Evolutionary conservation across 2,113 vertebrate genomes (phyloP), one percentile per base, ranked within the genome.

Genomic region (Tauraco erythrolophus): DNA sequence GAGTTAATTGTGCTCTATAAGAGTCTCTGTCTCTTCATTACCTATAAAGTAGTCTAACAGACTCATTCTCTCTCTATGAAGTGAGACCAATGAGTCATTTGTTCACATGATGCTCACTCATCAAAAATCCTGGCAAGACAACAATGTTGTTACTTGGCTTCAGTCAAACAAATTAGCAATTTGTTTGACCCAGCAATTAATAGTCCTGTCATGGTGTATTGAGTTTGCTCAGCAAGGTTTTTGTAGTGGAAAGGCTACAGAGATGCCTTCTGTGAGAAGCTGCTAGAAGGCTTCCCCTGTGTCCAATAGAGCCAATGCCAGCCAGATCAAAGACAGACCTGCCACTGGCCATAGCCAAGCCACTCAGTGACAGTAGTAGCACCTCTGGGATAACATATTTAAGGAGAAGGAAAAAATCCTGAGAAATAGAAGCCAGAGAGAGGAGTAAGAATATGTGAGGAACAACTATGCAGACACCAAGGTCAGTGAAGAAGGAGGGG

Each of bases 111-210:
- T 76, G 35, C 25, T 86, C 51, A 71, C 51, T 28, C 74, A 78
- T 85, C 75, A 88, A 92, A 95, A 96, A 35, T 81, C 21, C 39
- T 95, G 61, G 11, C 53, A 64, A 92, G 61, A 64, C 41, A 88
- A 39, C 56, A 78, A 24, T 35, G 19, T 94, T 87, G 48, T 61
- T 82, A 48, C n/a, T 92, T 41, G 16, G 46, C 64, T 88, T 88
- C 60, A 77, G 35, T 74, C 24, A 78, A 85, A 65, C 3, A 81
- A 81, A 84, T 83, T 82, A 76, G 25, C n/a, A n/a, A n/a, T n/a
- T n/a, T n/a, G n/a, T n/a, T n/a, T n/a, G 19, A 85, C 48, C 6
- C 11, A 76, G 37, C 43, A 78, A 54, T 88, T 88, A 75, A 79
- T 66, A 90, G 43, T 51, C 23, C 15, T 88, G 35, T 61, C 57